phyloP scores from a whole-genome alignment of 2,797 vertebrate genomes.

The Enteromius argenteus region DNA sequence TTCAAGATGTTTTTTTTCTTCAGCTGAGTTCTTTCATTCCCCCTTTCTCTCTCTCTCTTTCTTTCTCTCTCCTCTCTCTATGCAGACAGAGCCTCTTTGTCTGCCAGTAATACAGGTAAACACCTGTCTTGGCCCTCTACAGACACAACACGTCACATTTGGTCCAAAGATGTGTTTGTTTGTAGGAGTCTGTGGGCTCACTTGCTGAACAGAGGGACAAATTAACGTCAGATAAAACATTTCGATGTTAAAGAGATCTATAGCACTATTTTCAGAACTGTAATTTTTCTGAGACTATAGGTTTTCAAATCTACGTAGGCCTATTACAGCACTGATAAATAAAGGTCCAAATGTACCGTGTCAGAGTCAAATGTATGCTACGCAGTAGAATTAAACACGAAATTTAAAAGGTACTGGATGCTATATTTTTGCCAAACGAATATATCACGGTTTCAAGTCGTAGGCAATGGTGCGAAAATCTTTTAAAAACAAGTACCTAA shows the following conservation, averaged over 20 bases:
- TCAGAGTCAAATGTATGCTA: neutral
- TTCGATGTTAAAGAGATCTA: neutral
- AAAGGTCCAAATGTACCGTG: neutral
- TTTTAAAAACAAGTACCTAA: neutral
- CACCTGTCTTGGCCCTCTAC: conserved; percentile 56
- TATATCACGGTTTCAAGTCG: neutral
- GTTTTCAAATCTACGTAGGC: neutral
- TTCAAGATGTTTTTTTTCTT: neutral
- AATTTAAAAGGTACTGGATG: neutral
- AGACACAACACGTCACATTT: conserved; percentile 49
- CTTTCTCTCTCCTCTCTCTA: conserved; percentile 4
- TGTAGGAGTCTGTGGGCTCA: neutral
- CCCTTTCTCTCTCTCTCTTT: neutral
- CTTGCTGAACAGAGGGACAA: neutral
- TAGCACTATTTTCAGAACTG: neutral
- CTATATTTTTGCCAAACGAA: neutral
- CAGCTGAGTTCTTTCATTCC: neutral
- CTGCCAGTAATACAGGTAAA: conserved; percentile 57
- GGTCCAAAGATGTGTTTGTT: conserved; percentile 25
- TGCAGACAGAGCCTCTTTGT: conserved; percentile 60
- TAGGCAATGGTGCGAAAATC: neutral
- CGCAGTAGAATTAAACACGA: neutral
- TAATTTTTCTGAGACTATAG: neutral
- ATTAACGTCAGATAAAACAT: neutral
- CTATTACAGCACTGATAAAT: neutral